phyloP scores from a whole-genome alignment of 2,797 vertebrate genomes.

The Poecile montanus region DNA sequence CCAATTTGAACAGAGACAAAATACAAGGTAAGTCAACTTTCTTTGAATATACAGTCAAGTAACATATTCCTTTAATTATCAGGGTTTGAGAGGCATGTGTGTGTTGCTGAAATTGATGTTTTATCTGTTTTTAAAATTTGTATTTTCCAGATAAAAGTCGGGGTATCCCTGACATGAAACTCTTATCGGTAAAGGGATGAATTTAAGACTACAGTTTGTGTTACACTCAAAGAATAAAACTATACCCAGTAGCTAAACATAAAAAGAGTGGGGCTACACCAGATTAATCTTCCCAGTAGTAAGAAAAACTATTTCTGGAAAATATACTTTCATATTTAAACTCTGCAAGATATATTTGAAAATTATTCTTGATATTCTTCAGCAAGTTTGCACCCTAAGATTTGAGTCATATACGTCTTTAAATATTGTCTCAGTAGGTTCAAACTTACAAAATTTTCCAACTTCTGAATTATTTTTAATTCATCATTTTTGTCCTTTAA shows the following conservation, averaged over 20 bases:
- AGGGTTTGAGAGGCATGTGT: neutral
- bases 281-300: neutral
- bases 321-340: neutral
- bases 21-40: neutral
- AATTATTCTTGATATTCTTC: neutral
- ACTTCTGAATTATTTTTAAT: neutral
- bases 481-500: neutral
- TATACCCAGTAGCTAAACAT: neutral
- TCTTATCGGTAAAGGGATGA: neutral
- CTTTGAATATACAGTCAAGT: neutral
- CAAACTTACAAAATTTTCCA: neutral
- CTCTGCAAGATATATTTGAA: neutral
- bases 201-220: neutral
- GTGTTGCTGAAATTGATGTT: neutral
- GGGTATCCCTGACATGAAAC: neutral
- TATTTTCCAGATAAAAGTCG: neutral
- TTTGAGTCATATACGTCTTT: neutral
- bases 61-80: neutral
- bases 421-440: neutral
- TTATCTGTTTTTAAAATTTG: neutral
- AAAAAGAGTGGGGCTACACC: neutral
- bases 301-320: neutral
- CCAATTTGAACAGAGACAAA: neutral
- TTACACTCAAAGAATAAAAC: neutral
- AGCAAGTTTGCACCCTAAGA: neutral